These are phyloP conservation scores for Germaria angustata DNA, from an alignment of 2,888 invertebrate species.

Conservation along the genomic window DNA sequence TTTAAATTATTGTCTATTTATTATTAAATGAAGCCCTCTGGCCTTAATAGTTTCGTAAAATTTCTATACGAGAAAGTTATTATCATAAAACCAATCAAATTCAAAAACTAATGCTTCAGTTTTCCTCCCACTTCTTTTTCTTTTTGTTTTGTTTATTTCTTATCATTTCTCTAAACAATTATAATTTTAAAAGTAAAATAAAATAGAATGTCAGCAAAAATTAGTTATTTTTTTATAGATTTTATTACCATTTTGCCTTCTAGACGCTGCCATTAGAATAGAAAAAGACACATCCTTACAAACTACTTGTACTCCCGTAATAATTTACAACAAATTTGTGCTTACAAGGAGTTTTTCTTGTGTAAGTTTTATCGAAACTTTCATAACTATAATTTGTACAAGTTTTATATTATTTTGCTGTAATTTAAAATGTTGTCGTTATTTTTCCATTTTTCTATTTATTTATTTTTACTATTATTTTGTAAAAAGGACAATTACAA, in stretches of 20 bases:
- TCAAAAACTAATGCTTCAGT: background rate
- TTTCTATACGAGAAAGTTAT: background rate
- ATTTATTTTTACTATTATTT: background rate
- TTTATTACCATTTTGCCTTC: background rate
- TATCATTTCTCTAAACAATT: slow-evolving; percentile 30
- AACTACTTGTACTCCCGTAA: background rate
- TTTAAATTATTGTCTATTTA: too few relatives aligned
- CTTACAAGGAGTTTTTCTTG: slow-evolving; percentile 29
- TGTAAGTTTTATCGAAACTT: slow-evolving; percentile 45
- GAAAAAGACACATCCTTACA: background rate
- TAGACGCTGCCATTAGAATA: background rate
- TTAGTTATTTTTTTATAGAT: slow-evolving; percentile 17
- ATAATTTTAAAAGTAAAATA: slow-evolving; percentile 10
- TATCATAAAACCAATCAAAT: slow-evolving; percentile 39
- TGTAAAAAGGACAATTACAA: slow-evolving; percentile 43
- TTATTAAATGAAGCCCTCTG: too few relatives aligned
- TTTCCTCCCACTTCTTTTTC: background rate
- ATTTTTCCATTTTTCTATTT: background rate
- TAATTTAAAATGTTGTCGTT: slow-evolving; percentile 52
- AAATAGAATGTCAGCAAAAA: slow-evolving; percentile 22
- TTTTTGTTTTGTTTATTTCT: background rate
- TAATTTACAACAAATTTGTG: slow-evolving; percentile 46
- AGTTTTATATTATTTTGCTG: slow-evolving; percentile 54
- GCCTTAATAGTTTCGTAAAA: background rate
- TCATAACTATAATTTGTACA: slow-evolving; percentile 56